Evolutionary conservation across 2,888 invertebrate species (phyloP).

Genomic region (Agrilus biguttatus): DNA sequence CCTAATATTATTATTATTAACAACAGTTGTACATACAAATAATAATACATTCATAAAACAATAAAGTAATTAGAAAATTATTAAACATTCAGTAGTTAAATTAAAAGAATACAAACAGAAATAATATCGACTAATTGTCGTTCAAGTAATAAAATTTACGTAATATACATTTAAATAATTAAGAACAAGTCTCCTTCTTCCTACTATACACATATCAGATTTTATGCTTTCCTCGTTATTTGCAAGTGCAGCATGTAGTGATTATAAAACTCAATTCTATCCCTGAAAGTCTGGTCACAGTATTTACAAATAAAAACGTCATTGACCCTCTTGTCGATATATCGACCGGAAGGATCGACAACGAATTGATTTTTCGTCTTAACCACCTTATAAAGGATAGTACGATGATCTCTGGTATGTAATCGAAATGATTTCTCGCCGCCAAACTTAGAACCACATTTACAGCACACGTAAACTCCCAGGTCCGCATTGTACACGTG

Average conservation of each 20-base stretch:
- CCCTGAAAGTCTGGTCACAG: constrained; percentile 4
- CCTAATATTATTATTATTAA: no score
- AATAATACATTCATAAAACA: no score
- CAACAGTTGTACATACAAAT: no score
- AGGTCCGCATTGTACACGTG: constrained; percentile 2
- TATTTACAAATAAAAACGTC: constrained; percentile 7
- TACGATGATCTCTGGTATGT: constrained; percentile 3
- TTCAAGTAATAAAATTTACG: no score
- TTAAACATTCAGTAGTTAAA: no score
- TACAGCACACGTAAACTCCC: constrained; percentile 4
- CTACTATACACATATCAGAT: no score
- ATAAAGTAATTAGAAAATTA: no score
- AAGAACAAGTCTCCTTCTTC: no score
- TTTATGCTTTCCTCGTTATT: no score
- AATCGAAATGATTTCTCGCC: constrained; percentile 4
- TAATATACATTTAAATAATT: no score
- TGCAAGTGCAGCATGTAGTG: constrained; percentile 4
- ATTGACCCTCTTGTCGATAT: constrained; percentile 4
- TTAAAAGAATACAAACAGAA: no score
- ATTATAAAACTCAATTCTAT: constrained; percentile 5
- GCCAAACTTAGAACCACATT: constrained; percentile 5
- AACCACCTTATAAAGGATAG: background rate
- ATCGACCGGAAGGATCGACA: constrained; percentile 2
- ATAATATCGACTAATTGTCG: no score
- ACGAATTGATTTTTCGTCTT: background rate